phyloP scores from a whole-genome alignment of 2,888 invertebrate genomes.

The Rhodophaea formosa region DNA sequence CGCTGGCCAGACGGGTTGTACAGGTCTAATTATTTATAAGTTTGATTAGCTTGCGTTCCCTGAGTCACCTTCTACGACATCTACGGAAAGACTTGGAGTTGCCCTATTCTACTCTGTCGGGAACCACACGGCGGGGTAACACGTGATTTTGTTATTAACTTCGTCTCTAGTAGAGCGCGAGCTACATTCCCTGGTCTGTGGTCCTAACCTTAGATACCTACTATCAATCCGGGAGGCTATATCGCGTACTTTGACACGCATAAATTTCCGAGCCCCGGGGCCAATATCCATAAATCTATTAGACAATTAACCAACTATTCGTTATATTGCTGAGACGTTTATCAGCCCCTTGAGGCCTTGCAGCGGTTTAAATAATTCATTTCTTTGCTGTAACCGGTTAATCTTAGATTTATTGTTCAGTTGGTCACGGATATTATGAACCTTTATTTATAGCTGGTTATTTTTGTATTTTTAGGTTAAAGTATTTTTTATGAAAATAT shows the following conservation, averaged over 20 bases:
- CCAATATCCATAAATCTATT: constrained; percentile 16
- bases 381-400: not conserved
- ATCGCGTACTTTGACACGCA: constrained; percentile 6
- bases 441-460: too few relatives aligned
- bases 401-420: not conserved
- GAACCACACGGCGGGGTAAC: too few relatives aligned
- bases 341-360: not conserved
- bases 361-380: constrained; percentile 2
- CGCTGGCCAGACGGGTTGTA: too few relatives aligned
- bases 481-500: too few relatives aligned
- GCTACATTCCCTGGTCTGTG: not conserved
- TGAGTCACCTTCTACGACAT: too few relatives aligned
- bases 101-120: too few relatives aligned
- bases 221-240: not conserved
- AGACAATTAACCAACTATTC: constrained; percentile 19
- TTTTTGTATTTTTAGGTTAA: too few relatives aligned
- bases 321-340: constrained; percentile 16
- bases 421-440: not conserved
- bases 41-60: too few relatives aligned
- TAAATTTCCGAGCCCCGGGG: not conserved
- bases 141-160: too few relatives aligned
- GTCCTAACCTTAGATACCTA: not conserved
- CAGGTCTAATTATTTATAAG: too few relatives aligned
- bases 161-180: too few relatives aligned
- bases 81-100: too few relatives aligned